A percentile compares a stretch with the other conserved stretches of the same genome.
Conservation (phyloP, 2,113 vertebrate species). For the Rhynchomys soricoides region DNA sequence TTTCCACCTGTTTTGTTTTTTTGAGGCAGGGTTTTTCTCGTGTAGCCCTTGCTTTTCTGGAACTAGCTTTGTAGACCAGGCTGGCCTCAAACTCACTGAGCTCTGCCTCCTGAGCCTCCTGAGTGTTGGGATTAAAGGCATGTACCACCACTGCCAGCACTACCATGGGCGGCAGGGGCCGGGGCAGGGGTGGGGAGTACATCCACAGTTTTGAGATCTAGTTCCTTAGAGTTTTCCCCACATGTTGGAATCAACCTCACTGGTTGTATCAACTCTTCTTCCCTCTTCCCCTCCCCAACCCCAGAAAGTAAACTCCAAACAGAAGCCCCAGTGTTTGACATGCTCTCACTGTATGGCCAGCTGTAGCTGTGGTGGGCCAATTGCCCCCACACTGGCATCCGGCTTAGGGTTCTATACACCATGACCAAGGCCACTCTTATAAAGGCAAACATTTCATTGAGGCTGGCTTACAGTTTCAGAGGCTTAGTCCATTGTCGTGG, state of each 20-base stretch:
- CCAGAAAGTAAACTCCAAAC: neutral
- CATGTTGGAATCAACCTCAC: neutral
- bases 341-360: neutral
- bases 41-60: neutral
- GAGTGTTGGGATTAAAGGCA: neutral
- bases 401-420: neutral
- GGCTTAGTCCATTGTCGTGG: neutral
- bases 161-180: too few species aligned
- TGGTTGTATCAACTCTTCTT: too few species aligned
- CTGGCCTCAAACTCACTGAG: neutral
- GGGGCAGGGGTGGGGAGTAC: neutral
- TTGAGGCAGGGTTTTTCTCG: neutral
- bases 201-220: neutral
- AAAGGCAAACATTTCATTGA: neutral
- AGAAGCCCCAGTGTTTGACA: neutral
- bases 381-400: neutral
- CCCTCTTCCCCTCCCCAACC: neutral
- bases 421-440: neutral
- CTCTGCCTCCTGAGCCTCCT: neutral
- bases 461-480: neutral
- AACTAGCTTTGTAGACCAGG: neutral
- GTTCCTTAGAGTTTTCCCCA: neutral
- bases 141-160: neutral
- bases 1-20: neutral
- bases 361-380: neutral